Percentiles rank a stretch among this genome's conserved stretches.
Conservation (phyloP, 2,797 vertebrate genomes). For the Arctocebus calabarensis region DNA sequence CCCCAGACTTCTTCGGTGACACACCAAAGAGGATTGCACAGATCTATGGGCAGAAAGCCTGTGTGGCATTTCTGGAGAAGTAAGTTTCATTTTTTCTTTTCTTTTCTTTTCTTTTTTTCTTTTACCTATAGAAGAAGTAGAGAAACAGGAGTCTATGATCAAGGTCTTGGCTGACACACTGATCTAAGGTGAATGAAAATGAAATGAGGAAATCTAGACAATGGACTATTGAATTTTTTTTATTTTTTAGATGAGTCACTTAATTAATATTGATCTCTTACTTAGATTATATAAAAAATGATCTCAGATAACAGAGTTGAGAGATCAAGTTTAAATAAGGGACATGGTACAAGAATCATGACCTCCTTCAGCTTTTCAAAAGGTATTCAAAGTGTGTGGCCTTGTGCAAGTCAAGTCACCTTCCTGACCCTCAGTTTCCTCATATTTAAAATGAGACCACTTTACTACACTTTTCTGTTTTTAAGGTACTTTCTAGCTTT, state of each 20-base stretch:
- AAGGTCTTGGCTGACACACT: not conserved
- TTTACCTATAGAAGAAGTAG: not conserved
- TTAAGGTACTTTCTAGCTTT: not conserved
- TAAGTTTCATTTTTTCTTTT: slow-evolving; percentile 80
- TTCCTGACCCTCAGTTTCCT: not conserved
- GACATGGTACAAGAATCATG: not conserved
- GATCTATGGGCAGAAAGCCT: slow-evolving; percentile 94
- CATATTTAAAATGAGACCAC: not conserved
- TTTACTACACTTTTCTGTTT: not conserved
- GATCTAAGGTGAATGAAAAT: not conserved
- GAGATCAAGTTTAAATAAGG: not conserved
- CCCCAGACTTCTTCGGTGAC: slow-evolving; percentile 92
- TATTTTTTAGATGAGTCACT: not conserved
- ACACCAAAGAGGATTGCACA: slow-evolving; percentile 92
- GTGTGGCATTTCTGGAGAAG: slow-evolving; percentile 91
- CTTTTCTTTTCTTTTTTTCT: not conserved
- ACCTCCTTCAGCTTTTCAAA: not conserved
- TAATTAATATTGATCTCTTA: not conserved
- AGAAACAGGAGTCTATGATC: not conserved
- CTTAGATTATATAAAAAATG: not conserved
- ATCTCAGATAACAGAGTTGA: not conserved
- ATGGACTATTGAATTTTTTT: not conserved
- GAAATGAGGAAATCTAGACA: not conserved
- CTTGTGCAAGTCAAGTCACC: not conserved
- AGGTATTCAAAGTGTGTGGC: not conserved